Base-by-base conservation (phyloP, 2,797 vertebrate species). In the Otus scops region DNA sequence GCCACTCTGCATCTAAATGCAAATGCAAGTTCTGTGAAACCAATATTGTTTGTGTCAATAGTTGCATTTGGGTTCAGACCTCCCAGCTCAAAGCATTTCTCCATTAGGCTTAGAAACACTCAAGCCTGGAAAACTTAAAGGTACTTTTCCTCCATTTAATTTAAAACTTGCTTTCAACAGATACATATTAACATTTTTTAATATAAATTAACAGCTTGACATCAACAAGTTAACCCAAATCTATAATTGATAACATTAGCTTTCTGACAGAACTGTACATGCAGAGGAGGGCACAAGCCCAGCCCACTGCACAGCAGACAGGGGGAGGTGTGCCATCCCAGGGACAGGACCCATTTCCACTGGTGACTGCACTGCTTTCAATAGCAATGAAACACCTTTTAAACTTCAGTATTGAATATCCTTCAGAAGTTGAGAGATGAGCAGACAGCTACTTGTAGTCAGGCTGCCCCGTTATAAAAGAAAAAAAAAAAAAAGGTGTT, bases 181-280 rank as follows among this genome's bases (percentile, higher is more conserved):
- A 11, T 54, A 56, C 0, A 0, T 28, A 53, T 34, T 43, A 69
- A 38, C 22, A 20, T 53, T 63, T 81, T 76, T 18, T 7, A 54
- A 88, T 26, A 68, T 26, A 68, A 53, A 54, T 32, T 39, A 77
- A 63, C 19, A 73, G n/a, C 22, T 69, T n/a, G 15, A 90, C n/a
- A 64, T 24, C 38, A 77, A 20, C 3, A 88, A 64, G 11, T 74
- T 51, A 88, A 84, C 32, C n/a, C 39, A 67, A 74, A 67, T 24
- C 36, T 43, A 6, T 10, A 70, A 63, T 3, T 4, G 27, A 2
- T 16, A 51, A 51, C 4, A 9, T 10, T 8, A 67, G 13, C 24
- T 41, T 51, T 67, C 32, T 64, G 34, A 53, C 12, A 80, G 51
- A 76, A 41, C 7, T 6, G 9, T 9, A 34, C 4, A 8, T 0